Evolutionary conservation across 2,888 invertebrate genomes (phyloP).

Genomic region (Synergus japonicus): DNA sequence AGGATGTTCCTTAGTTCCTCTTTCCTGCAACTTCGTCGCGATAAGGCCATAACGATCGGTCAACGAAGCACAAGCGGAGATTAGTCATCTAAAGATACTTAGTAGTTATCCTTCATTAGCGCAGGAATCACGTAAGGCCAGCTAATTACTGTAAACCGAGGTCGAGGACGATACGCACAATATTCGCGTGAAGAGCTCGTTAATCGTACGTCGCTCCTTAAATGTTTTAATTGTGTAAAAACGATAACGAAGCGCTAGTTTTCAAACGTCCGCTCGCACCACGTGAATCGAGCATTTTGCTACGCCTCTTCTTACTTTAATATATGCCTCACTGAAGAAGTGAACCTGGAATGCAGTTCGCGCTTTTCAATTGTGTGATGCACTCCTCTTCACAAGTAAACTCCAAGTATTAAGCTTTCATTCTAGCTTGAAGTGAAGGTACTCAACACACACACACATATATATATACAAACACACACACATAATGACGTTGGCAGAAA

Average conservation of each 20-base stretch:
- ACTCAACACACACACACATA: no score
- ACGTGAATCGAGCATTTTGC: conserved; percentile 34
- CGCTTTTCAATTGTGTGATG: conserved; percentile 33
- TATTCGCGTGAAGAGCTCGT: conserved; percentile 44
- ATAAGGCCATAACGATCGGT: conserved; percentile 71
- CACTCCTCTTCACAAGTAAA: conserved; percentile 16
- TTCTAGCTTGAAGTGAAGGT: conserved; percentile 16
- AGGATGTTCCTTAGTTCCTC: conserved; percentile 46
- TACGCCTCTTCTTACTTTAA: conserved; percentile 37
- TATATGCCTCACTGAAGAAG: conserved; percentile 35
- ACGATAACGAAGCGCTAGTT: conserved; percentile 48
- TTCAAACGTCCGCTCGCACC: conserved; percentile 43
- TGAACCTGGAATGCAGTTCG: conserved; percentile 24
- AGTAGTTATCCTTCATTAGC: conserved; percentile 67
- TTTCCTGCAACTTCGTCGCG: conserved; percentile 58
- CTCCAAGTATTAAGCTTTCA: conserved; percentile 29
- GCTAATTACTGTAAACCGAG: conserved; percentile 65
- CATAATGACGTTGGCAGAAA: background rate
- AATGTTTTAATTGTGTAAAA: conserved; percentile 56
- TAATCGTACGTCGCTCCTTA: conserved; percentile 48
- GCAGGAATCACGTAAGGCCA: conserved; percentile 62
- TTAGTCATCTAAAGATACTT: conserved; percentile 67
- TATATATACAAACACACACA: no score
- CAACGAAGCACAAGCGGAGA: conserved; percentile 64
- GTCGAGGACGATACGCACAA: conserved; percentile 46